These are phyloP conservation scores for Schizopygopsis malacanthus DNA, from an alignment of 2,797 vertebrate genomes.

Conservation along the genomic window DNA sequence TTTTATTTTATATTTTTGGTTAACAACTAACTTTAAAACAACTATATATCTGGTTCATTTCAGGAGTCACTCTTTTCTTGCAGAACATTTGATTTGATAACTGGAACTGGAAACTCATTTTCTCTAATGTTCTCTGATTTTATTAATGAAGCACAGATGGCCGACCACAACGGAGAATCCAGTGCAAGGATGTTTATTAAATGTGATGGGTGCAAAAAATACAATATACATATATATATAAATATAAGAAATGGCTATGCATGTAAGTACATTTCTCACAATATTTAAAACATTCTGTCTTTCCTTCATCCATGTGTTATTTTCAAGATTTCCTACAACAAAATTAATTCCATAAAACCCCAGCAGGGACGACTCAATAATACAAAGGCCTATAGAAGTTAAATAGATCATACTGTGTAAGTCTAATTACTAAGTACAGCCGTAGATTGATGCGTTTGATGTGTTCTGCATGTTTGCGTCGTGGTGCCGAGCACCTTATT, in stretches of 20 bases:
- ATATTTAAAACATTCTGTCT: neutral
- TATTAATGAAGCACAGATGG: no score
- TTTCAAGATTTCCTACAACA: neutral
- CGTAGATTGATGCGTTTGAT: neutral
- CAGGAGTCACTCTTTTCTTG: no score
- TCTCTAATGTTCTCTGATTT: neutral
- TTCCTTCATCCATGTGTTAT: no score
- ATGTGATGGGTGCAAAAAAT: no score
- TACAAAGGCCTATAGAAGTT: neutral
- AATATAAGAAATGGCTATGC: no score
- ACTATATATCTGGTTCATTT: neutral
- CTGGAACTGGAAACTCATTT: no score
- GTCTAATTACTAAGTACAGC: neutral
- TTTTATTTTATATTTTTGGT: no score
- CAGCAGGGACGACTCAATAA: neutral
- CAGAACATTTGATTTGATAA: no score
- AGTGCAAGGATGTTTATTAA: no score
- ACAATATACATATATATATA: no score
- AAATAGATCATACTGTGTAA: neutral
- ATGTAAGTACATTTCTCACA: neutral
- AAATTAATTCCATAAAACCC: neutral
- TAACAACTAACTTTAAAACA: neutral
- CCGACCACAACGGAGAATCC: no score
- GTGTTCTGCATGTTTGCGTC: constrained; percentile 6
- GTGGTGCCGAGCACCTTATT: neutral